Percentiles rank a stretch among this genome's conserved stretches.
phyloP scores from a whole-genome alignment of 2,797 vertebrate genomes.

The Eulemur albifrons region DNA sequence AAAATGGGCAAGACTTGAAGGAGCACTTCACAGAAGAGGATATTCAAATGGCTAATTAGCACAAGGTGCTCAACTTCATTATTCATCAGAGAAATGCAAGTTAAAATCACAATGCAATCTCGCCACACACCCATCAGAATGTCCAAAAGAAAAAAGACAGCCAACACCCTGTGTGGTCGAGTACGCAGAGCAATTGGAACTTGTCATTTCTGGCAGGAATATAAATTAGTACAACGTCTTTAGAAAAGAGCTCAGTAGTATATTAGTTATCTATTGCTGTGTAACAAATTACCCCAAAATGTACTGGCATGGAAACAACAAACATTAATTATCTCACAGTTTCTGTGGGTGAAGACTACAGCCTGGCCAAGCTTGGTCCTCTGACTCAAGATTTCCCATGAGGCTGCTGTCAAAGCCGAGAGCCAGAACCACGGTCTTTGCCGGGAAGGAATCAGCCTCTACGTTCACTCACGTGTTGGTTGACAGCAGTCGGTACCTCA shows the following conservation, averaged over 20 bases:
- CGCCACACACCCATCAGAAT: not conserved
- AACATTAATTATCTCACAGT: not conserved
- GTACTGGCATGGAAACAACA: not conserved
- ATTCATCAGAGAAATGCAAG: not conserved
- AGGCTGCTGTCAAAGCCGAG: not conserved
- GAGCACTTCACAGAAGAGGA: not conserved
- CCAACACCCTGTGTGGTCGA: not conserved
- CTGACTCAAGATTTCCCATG: not conserved
- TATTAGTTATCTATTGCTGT: not conserved
- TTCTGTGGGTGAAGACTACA: not conserved
- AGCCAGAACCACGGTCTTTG: not conserved
- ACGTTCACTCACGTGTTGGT: not conserved
- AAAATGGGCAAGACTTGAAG: not conserved
- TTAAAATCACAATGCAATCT: not conserved
- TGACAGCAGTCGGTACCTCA: not conserved
- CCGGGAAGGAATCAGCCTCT: not conserved
- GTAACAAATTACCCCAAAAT: constrained; percentile 11
- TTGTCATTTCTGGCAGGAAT: not conserved
- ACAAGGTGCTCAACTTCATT: not conserved
- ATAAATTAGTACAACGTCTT: not conserved
- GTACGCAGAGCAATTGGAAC: not conserved
- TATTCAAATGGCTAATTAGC: not conserved
- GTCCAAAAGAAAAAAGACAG: not conserved
- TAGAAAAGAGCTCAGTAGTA: not conserved
- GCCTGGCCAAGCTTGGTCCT: not conserved